Percentiles rank a stretch among this genome's conserved stretches.
Evolutionary conservation across 2,113 vertebrate genomes (phyloP).

Genomic region (Morone chrysops): DNA sequence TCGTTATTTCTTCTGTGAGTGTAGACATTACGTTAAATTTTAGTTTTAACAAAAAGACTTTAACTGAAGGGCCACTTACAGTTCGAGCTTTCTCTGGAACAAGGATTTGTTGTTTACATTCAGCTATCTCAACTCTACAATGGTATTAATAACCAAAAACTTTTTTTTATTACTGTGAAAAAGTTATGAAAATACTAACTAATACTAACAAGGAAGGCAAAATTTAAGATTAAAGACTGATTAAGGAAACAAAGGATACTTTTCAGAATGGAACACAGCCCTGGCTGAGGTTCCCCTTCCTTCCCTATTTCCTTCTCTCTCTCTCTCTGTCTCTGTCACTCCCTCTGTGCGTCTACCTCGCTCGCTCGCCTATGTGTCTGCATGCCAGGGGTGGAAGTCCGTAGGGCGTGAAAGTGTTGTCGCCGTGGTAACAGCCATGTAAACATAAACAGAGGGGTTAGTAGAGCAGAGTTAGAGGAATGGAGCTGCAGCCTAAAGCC

Average conservation of each 20-base stretch:
- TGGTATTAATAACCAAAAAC: neutral
- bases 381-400: conserved; percentile 61
- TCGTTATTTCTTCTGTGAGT: rapidly evolving
- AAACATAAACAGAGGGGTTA: conserved; percentile 76
- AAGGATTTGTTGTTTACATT: neutral
- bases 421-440: conserved; percentile 58
- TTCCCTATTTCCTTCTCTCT: conserved; percentile 12
- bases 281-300: conserved; percentile 15
- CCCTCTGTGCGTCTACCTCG: conserved; percentile 23
- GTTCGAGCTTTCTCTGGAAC: neutral
- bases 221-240: rapidly evolving
- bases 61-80: too few species aligned
- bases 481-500: neutral
- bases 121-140: neutral
- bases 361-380: conserved; percentile 25
- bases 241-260: neutral
- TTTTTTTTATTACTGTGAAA: neutral
- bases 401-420: conserved; percentile 53
- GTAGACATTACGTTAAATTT: too few species aligned
- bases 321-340: conserved; percentile 19
- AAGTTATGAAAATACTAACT: too few species aligned
- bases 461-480: neutral
- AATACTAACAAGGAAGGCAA: neutral
- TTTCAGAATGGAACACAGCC: conserved; percentile 35
- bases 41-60: neutral